phyloP scores from a whole-genome alignment of 2,888 invertebrate genomes.

The Yponomeuta plumbellus region DNA sequence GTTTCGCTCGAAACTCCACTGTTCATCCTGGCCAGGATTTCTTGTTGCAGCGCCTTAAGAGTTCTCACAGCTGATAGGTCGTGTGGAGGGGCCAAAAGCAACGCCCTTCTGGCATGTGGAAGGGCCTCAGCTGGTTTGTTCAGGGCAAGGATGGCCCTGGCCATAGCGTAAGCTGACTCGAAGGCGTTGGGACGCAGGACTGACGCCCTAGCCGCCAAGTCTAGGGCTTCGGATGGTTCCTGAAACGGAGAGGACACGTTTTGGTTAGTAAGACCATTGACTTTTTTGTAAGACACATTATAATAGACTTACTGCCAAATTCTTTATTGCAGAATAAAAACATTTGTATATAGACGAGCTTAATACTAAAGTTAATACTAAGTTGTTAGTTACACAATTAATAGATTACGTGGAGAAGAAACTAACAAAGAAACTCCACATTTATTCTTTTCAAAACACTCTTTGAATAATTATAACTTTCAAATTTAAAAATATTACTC shows the following conservation, averaged over 20 bases:
- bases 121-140: constrained; percentile 85
- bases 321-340: no score
- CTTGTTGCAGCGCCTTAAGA: constrained; percentile 84
- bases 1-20: constrained; percentile 59
- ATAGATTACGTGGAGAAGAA: no score
- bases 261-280: not conserved
- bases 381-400: no score
- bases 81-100: constrained; percentile 82
- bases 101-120: constrained; percentile 88
- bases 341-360: no score
- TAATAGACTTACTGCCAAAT: no score
- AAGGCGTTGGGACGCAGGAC: constrained; percentile 90
- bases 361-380: no score
- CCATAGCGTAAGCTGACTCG: constrained; percentile 94
- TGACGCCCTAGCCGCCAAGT: constrained; percentile 91
- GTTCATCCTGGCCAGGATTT: constrained; percentile 76
- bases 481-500: no score
- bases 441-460: no score
- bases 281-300: no score
- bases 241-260: constrained; percentile 45
- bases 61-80: constrained; percentile 85
- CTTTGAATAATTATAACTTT: no score
- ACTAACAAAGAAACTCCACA: no score
- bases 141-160: constrained; percentile 89
- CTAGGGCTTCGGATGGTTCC: constrained; percentile 91